Conservation (phyloP, 1,140 invertebrate genomes). For the Dolichoris vasculosae region DNA sequence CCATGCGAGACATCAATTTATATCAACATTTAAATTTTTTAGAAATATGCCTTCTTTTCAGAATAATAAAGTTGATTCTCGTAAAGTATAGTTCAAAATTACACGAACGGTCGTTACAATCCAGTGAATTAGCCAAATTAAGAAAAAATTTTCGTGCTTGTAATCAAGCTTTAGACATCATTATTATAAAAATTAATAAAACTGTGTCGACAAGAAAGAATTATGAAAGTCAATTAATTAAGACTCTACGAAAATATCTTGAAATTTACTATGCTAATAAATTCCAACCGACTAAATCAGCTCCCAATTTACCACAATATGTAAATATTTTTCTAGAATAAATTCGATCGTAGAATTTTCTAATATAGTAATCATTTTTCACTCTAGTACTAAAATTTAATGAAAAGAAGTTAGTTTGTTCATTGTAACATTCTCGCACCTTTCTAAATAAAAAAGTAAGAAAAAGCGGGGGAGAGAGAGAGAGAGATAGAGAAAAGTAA, state of each 20-base stretch:
- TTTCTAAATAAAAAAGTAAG: slow-evolving; percentile 13
- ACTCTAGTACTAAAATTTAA: neutral
- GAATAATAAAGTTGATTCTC: neutral
- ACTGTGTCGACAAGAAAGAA: neutral
- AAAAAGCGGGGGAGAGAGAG: neutral
- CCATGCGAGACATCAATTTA: neutral
- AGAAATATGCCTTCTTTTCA: neutral
- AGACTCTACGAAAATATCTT: neutral
- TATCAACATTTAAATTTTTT: neutral
- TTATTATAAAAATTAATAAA: neutral
- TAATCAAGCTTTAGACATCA: neutral
- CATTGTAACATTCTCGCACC: slow-evolving; percentile 25
- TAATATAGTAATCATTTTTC: neutral
- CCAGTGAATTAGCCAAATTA: neutral
- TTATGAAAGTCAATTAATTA: neutral
- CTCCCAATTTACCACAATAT: too few species aligned
- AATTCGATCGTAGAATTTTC: neutral
- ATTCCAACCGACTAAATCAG: neutral
- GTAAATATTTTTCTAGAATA: too few species aligned
- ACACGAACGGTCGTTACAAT: neutral
- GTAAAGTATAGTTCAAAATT: neutral
- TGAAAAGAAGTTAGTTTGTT: neutral
- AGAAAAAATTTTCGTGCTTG: neutral
- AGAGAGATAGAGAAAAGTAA: slow-evolving; percentile 13
- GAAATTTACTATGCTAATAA: neutral